These are phyloP conservation scores for Mythimna pallens DNA, from an alignment of 2,888 invertebrate species.

Conservation along the genomic window DNA sequence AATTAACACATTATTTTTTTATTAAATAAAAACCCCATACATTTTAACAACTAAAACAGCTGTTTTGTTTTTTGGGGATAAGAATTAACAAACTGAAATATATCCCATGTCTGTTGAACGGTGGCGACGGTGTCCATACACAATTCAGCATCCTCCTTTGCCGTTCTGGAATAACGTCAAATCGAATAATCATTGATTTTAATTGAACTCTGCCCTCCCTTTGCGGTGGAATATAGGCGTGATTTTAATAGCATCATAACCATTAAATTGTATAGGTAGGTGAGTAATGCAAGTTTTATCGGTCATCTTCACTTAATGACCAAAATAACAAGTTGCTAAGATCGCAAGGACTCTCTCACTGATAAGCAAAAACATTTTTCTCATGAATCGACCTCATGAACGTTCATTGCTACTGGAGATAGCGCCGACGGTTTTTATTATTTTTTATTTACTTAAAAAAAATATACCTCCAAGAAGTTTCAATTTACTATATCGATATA, in stretches of 20 bases:
- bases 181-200: too few relatives aligned
- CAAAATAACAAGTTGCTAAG: constrained; percentile 49
- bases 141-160: too few relatives aligned
- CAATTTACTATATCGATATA: constrained; percentile 3
- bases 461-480: not conserved
- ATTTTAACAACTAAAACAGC: too few relatives aligned
- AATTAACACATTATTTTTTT: too few relatives aligned
- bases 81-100: too few relatives aligned
- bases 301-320: constrained; percentile 45
- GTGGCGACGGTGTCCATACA: too few relatives aligned
- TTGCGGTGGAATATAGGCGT: not conserved
- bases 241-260: constrained; percentile 11
- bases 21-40: too few relatives aligned
- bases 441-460: constrained; percentile 18
- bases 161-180: too few relatives aligned
- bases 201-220: too few relatives aligned
- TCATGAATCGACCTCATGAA: constrained; percentile 47
- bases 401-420: constrained; percentile 36
- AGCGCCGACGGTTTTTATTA: constrained; percentile 17
- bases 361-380: constrained; percentile 54
- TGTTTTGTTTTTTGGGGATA: too few relatives aligned
- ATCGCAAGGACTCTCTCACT: constrained; percentile 34
- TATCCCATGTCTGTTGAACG: too few relatives aligned
- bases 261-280: constrained; percentile 17
- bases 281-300: constrained; percentile 38